Percentiles rank a stretch among this genome's conserved stretches.
These are phyloP conservation scores for Acronicta leporina DNA, from an alignment of 2,888 invertebrate species.

Conservation along the genomic window DNA sequence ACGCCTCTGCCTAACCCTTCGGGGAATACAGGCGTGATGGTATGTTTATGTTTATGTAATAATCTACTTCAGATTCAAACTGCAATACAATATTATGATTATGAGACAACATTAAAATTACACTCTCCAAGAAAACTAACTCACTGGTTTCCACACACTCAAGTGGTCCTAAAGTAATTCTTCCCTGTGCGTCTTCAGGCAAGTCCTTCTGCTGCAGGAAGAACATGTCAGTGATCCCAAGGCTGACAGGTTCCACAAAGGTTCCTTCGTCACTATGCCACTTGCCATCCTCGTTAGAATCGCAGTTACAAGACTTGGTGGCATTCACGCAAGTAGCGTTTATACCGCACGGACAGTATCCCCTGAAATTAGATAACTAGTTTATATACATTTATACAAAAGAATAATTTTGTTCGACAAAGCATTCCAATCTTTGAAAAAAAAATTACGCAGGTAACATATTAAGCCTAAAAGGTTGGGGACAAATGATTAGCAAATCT, in stretches of 20 bases:
- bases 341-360: conserved; percentile 93
- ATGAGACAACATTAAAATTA: too few species aligned
- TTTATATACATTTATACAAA: too few species aligned
- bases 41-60: too few species aligned
- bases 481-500: too few species aligned
- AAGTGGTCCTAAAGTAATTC: conserved; percentile 96
- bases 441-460: too few species aligned
- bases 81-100: too few species aligned
- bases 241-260: conserved; percentile 93
- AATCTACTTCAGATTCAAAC: too few species aligned
- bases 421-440: too few species aligned
- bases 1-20: too few species aligned
- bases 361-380: conserved; percentile 88
- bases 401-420: too few species aligned
- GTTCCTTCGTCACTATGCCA: conserved; percentile 97
- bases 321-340: conserved; percentile 95
- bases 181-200: conserved; percentile 94
- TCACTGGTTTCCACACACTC: conserved; percentile 98
- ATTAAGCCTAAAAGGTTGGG: too few species aligned
- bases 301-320: conserved; percentile 96
- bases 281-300: conserved; percentile 93
- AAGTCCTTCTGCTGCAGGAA: conserved; percentile 96
- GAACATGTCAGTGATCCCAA: conserved; percentile 97
- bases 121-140: conserved; percentile 61
- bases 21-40: too few species aligned